Percentiles rank a stretch among this genome's conserved stretches.
phyloP scores from a whole-genome alignment of 2,888 invertebrate genomes.

The Spodoptera exigua region DNA sequence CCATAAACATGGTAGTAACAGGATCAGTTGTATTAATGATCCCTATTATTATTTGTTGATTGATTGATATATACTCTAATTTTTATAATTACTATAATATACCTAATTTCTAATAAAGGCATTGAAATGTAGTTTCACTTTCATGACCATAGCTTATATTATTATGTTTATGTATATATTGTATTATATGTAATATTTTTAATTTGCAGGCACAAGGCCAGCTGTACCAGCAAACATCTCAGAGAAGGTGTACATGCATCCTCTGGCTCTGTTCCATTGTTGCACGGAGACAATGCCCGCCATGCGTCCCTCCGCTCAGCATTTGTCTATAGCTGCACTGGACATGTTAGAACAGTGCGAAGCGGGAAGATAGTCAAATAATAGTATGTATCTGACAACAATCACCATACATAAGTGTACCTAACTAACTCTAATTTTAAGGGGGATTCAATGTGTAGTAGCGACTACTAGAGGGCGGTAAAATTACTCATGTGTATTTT shows the following conservation, averaged over 20 bases:
- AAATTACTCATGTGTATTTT: constrained; percentile 38
- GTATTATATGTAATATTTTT: too few relatives aligned
- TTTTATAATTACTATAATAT: too few relatives aligned
- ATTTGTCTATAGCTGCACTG: constrained; percentile 79
- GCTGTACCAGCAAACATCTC: constrained; percentile 90
- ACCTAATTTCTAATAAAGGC: too few relatives aligned
- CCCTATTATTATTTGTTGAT: too few relatives aligned
- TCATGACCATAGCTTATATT: too few relatives aligned
- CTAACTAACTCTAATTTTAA: background rate
- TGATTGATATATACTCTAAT: too few relatives aligned
- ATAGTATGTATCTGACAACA: too few relatives aligned
- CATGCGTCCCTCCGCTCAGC: constrained; percentile 90
- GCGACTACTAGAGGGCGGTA: constrained; percentile 18
- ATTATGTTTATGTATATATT: too few relatives aligned
- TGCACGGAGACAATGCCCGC: constrained; percentile 91
- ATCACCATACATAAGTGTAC: background rate
- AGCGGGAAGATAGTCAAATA: too few relatives aligned
- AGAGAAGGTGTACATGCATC: constrained; percentile 89
- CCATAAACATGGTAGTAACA: too few relatives aligned
- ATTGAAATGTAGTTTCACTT: too few relatives aligned
- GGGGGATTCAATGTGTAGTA: constrained; percentile 8
- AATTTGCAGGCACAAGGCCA: constrained; percentile 91
- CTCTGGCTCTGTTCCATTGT: constrained; percentile 92
- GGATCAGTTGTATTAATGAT: too few relatives aligned
- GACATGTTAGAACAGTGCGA: constrained; percentile 69